Evolutionary conservation across 2,113 vertebrate genomes (phyloP).

Genomic region (Mus spicilegus): DNA sequence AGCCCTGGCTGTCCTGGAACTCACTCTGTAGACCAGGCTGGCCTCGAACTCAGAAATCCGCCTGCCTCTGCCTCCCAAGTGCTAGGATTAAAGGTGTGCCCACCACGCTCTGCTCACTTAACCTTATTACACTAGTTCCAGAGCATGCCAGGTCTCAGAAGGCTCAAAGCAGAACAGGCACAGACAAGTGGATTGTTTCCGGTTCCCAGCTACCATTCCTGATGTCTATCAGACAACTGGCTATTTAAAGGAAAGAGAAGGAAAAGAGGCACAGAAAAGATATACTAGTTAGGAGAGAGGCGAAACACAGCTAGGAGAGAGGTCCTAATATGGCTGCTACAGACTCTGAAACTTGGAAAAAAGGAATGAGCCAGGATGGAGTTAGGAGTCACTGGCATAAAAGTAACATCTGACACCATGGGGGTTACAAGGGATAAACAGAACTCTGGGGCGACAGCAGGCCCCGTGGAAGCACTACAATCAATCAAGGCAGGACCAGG

Average conservation of each 20-base stretch:
- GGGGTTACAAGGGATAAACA: neutral
- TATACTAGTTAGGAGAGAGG: neutral
- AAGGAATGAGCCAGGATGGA: neutral
- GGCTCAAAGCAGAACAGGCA: neutral
- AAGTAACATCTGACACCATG: neutral
- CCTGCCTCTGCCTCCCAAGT: too few relatives aligned
- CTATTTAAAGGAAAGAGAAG: neutral
- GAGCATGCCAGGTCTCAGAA: neutral
- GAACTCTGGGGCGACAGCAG: neutral
- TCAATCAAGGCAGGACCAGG: neutral
- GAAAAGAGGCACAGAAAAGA: neutral
- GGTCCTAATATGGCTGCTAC: neutral
- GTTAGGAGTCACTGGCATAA: rapidly evolving
- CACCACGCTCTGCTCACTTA: neutral
- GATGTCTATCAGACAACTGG: neutral
- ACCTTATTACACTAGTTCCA: neutral
- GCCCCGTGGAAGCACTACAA: neutral
- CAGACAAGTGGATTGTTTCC: neutral
- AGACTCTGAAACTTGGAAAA: neutral
- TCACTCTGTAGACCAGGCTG: too few relatives aligned
- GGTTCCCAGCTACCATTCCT: neutral
- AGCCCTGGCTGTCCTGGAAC: too few relatives aligned
- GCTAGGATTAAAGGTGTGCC: too few relatives aligned
- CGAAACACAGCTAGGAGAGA: neutral
- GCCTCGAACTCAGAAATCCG: too few relatives aligned